Evolutionary conservation across 2,888 invertebrate species (phyloP).

Genomic region (Volucella bombylans): DNA sequence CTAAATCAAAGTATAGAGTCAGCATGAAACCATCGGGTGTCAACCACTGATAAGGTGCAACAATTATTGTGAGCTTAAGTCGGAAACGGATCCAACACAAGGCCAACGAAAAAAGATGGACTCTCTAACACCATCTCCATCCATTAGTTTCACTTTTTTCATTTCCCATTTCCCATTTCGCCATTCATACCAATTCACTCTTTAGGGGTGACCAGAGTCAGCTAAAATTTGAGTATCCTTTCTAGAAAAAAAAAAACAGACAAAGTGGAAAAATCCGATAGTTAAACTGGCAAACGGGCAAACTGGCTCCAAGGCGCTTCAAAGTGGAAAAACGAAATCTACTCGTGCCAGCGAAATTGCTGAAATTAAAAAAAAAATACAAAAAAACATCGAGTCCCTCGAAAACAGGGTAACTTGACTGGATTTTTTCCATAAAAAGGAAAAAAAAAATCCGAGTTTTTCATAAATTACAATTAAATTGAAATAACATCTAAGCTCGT

Average conservation of each 20-base stretch:
- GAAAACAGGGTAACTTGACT: neutral
- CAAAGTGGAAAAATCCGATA: conserved; percentile 12
- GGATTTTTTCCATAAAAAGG: conserved; percentile 8
- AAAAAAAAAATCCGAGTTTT: conserved; percentile 23
- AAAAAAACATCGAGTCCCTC: neutral
- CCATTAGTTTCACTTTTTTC: conserved; percentile 23
- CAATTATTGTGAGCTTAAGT: conserved; percentile 42
- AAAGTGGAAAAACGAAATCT: conserved; percentile 9
- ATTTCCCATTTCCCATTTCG: conserved; percentile 12
- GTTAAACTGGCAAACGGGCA: conserved; percentile 53
- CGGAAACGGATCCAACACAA: conserved; percentile 10
- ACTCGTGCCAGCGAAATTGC: conserved; percentile 18
- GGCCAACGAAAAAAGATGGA: conserved; percentile 4
- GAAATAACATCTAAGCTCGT: conserved; percentile 43
- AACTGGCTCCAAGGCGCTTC: conserved; percentile 39
- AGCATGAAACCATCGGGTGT: conserved; percentile 52
- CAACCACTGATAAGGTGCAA: conserved; percentile 56
- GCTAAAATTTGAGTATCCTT: conserved; percentile 53
- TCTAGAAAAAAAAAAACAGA: neutral
- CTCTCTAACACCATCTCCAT: neutral
- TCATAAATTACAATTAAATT: conserved; percentile 57
- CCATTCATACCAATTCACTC: neutral
- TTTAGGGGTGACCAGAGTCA: conserved; percentile 24
- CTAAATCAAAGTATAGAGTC: conserved; percentile 50
- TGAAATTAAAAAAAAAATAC: conserved; percentile 16